Base-by-base conservation (phyloP, 2,797 vertebrate species). In the Antrozous pallidus region DNA sequence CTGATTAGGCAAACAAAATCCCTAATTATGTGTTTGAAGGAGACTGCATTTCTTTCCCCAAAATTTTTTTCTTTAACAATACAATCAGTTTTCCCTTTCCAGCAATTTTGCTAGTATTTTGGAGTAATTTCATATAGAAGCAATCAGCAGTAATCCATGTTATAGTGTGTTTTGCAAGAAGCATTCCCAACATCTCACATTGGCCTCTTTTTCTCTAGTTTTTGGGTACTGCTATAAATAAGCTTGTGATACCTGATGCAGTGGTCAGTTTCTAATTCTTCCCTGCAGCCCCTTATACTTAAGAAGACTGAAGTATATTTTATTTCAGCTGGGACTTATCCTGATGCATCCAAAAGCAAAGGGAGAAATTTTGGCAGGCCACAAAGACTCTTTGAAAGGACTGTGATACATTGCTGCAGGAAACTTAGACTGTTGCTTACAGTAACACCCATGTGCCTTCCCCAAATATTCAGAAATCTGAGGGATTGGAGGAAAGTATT, bases 11-110 rank as follows among this genome's bases (percentile, higher is more conserved):
- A 93, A 92, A 93, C 31, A 26, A 87, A 86, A 77, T 83, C 74
- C 75, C 54, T 81, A 88, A 95, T 82, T 91, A 33, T 49, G 47
- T 79, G 9, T 88, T 88, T 88, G 83, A 89, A 85, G 31, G 90
- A 58, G 61, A 49, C 16, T n/a, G 11, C 45, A 47, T 83, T 83
- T 88, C 61, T 84, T 28, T 26, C 20, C 17, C 49, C 6, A 82
- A 31, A 63, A 61, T 28, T 73, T 69, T 38, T 49, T 75, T 56
- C 7, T 45, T 45, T 88, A 90, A 91, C 56, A 47, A 67, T 69
- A 63, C 26, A 84, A 81, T 91, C 42, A 54, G 6, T 61, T 93
- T 88, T 40, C 11, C 42, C 88, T 87, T 83, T 51, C 82, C 31
- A 93, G 33, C 9, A 54, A 73, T 83, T 84, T 87, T 91, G 61